These are phyloP conservation scores for Smutsia gigantea DNA, from an alignment of 2,797 vertebrate genomes.

Conservation along the genomic window DNA sequence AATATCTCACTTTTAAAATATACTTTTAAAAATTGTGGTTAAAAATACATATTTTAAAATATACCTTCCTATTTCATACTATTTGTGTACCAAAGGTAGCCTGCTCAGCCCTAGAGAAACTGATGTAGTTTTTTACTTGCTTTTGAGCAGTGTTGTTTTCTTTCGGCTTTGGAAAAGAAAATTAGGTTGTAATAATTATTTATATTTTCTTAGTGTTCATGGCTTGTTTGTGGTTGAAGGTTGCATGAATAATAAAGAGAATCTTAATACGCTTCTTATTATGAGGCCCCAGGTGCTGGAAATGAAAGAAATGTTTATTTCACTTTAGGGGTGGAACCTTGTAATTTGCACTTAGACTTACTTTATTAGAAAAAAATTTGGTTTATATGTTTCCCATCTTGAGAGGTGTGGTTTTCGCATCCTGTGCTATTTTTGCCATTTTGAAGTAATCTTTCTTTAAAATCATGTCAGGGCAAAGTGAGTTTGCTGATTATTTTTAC, in stretches of 20 bases:
- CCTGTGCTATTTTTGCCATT: conserved; percentile 37
- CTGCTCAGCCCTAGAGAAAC: not conserved
- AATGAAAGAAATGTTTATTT: conserved; percentile 39
- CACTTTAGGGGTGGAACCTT: not conserved
- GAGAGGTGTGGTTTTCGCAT: conserved; percentile 46
- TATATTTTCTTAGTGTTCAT: not conserved
- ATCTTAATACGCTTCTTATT: not conserved
- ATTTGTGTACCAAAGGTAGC: not conserved
- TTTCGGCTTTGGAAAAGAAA: not conserved
- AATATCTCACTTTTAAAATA: conserved; percentile 32
- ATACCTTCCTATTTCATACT: conserved; percentile 18
- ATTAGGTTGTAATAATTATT: conserved; percentile 13
- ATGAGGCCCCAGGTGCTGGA: not conserved
- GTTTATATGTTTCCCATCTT: not conserved
- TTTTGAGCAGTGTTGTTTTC: not conserved
- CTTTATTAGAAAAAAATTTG: conserved; percentile 35
- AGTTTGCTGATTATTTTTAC: conserved; percentile 29
- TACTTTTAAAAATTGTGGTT: not conserved
- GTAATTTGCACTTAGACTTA: not conserved
- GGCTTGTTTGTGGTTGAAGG: not conserved
- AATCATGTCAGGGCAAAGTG: not conserved
- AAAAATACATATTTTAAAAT: conserved; percentile 6
- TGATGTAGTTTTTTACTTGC: not conserved
- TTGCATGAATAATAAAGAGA: conserved; percentile 35
- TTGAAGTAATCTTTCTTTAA: conserved; percentile 30